phyloP scores from a whole-genome alignment of 2,113 vertebrate species.

The Odobenus rosmarus region DNA sequence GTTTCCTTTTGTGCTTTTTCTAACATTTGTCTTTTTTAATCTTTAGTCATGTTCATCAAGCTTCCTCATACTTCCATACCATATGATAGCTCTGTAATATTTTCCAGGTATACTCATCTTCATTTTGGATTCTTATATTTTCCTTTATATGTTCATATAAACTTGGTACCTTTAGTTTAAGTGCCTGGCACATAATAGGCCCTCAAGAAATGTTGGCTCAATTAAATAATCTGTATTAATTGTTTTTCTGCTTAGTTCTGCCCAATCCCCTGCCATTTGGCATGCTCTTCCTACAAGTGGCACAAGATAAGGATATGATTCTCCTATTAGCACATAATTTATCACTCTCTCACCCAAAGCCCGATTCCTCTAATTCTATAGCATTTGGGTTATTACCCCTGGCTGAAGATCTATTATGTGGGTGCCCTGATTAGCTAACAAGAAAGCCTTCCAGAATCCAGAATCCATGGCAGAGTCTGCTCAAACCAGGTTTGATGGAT shows the following conservation, averaged over 20 bases:
- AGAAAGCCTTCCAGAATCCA: background rate
- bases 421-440: background rate
- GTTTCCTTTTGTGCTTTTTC: background rate
- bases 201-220: background rate
- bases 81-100: background rate
- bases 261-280: conserved; percentile 25
- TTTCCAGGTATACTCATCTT: background rate
- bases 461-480: background rate
- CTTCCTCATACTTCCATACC: background rate
- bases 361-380: background rate
- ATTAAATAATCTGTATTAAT: background rate
- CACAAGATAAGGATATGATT: background rate
- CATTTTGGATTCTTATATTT: background rate
- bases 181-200: background rate
- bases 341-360: background rate
- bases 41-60: background rate
- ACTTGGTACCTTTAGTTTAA: background rate
- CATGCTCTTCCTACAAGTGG: background rate
- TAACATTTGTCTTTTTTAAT: background rate
- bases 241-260: background rate
- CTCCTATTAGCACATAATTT: background rate
- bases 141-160: background rate
- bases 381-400: background rate
- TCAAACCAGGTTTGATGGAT: background rate
- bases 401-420: background rate